Conservation (phyloP, 2,888 invertebrate genomes). For the Nematopogon swammerdamellus region DNA sequence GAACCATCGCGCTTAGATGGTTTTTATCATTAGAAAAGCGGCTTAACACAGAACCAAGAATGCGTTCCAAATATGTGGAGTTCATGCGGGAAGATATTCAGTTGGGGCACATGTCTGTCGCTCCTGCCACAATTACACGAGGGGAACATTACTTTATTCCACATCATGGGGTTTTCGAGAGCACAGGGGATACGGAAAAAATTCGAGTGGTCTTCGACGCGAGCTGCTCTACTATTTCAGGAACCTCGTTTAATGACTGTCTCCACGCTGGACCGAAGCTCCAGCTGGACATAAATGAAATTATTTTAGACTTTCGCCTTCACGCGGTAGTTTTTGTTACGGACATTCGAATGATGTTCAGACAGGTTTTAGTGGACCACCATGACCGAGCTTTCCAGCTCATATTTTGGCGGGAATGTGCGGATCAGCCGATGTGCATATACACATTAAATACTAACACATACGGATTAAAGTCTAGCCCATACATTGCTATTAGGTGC, state of each 20-base stretch:
- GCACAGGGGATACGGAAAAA: too few species aligned
- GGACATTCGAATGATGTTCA: constrained; percentile 7
- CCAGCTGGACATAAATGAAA: neutral
- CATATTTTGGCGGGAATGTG: constrained; percentile 3
- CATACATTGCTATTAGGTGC: neutral
- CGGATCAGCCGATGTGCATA: neutral
- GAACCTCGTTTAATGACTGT: constrained; percentile 1
- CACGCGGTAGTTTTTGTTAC: constrained; percentile 3
- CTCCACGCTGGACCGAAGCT: neutral
- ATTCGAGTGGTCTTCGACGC: too few species aligned
- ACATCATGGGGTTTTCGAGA: too few species aligned
- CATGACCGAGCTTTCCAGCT: constrained; percentile 4
- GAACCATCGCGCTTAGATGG: too few species aligned
- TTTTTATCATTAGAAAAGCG: too few species aligned
- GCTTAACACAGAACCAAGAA: too few species aligned
- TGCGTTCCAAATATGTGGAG: too few species aligned
- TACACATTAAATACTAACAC: constrained; percentile 2
- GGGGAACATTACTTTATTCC: too few species aligned
- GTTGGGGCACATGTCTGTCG: too few species aligned
- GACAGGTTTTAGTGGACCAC: constrained; percentile 1
- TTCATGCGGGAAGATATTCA: too few species aligned
- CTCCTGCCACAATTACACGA: too few species aligned
- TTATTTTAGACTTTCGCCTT: neutral
- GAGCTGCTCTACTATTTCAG: too few species aligned
- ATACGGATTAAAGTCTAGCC: constrained; percentile 1